A percentile compares a stretch with the other conserved stretches of the same genome.
Evolutionary conservation across 2,113 vertebrate species (phyloP).

Genomic region (Atrichornis clamosus): DNA sequence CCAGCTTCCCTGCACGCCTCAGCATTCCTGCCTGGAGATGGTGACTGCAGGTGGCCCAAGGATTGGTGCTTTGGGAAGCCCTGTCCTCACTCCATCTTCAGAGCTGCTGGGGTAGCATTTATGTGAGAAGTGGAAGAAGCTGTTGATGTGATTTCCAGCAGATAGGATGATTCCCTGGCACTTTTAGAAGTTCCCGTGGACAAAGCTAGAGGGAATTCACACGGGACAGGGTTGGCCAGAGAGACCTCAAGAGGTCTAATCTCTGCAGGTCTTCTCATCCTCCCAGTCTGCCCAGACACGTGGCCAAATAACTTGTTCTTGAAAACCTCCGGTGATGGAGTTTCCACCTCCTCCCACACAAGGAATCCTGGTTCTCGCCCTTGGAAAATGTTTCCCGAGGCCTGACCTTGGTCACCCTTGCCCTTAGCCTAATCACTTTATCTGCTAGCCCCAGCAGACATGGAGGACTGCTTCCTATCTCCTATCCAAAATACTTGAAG

Average conservation of each 20-base stretch:
- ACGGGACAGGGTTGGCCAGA: rapidly evolving
- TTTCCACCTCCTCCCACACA: slow-evolving; percentile 5
- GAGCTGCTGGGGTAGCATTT: background rate
- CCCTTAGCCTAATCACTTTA: background rate
- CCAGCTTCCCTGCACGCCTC: background rate
- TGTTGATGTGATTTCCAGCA: background rate
- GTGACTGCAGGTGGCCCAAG: background rate
- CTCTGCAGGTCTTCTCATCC: background rate
- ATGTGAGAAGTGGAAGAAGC: background rate
- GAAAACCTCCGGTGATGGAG: background rate
- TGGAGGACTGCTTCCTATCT: background rate
- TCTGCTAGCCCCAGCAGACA: background rate
- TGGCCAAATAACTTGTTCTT: background rate
- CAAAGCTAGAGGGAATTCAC: background rate
- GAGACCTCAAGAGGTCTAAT: background rate
- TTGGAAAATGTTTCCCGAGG: slow-evolving; percentile 26
- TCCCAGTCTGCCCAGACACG: background rate
- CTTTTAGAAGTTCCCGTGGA: background rate
- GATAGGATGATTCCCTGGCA: rapidly evolving
- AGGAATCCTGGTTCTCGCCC: slow-evolving; percentile 10
- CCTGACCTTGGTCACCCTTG: slow-evolving; percentile 22
- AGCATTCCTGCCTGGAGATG: background rate
- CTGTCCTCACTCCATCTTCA: background rate
- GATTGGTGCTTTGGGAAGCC: background rate
- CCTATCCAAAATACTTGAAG: slow-evolving; percentile 10